phyloP scores from a whole-genome alignment of 2,797 vertebrate species.

The Adrianichthys oophorus region DNA sequence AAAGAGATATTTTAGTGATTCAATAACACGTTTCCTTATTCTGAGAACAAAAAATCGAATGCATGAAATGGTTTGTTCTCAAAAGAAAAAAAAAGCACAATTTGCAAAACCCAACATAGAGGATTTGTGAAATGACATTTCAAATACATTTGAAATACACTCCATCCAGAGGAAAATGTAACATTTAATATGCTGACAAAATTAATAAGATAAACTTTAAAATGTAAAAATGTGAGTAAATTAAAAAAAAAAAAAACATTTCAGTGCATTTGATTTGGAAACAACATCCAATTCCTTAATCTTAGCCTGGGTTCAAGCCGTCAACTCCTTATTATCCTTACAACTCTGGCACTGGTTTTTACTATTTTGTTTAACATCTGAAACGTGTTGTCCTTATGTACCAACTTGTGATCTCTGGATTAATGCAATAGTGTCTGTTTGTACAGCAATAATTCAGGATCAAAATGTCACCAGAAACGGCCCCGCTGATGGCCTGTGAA shows the following conservation, averaged over 20 bases:
- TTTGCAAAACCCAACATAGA: not conserved
- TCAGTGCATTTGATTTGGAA: not conserved
- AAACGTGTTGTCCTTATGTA: conserved; percentile 52
- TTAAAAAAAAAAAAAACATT: not conserved
- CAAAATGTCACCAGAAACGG: conserved; percentile 53
- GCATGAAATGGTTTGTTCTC: not conserved
- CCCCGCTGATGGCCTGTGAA: conserved; percentile 50
- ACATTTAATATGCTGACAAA: no score
- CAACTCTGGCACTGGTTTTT: conserved; percentile 26
- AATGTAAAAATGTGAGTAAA: no score
- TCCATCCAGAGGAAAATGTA: no score
- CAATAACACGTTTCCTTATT: conserved; percentile 5
- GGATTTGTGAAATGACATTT: no score
- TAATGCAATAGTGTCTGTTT: conserved; percentile 54
- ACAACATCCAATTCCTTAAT: conserved; percentile 28
- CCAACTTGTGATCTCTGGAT: conserved; percentile 65
- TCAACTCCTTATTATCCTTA: conserved; percentile 37
- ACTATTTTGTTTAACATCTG: conserved; percentile 61
- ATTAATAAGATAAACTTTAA: no score
- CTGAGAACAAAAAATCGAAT: conserved; percentile 23
- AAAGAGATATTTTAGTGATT: conserved; percentile 29
- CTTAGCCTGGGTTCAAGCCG: conserved; percentile 11
- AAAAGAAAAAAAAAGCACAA: not conserved
- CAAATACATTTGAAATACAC: no score
- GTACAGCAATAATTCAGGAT: conserved; percentile 57